These are phyloP conservation scores for Gadus macrocephalus DNA, from an alignment of 2,113 vertebrate genomes.

Conservation along the genomic window DNA sequence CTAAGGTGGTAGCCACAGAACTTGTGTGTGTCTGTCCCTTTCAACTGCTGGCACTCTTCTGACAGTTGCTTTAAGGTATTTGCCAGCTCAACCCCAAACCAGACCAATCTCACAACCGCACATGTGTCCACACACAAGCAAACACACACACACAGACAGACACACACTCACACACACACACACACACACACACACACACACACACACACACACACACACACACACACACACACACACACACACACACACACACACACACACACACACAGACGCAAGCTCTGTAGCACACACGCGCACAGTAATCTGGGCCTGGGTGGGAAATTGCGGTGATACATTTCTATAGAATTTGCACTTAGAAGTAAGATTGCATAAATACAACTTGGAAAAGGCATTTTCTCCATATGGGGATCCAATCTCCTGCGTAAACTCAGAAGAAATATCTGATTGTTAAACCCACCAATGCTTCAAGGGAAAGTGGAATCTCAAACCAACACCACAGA, in stretches of 20 bases:
- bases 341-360: slow-evolving; percentile 67
- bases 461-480: slow-evolving; percentile 55
- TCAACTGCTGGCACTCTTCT: slow-evolving; percentile 46
- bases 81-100: slow-evolving; percentile 41
- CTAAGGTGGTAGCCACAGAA: slow-evolving; percentile 20
- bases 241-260: slow-evolving; percentile 25
- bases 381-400: slow-evolving; percentile 67
- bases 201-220: slow-evolving; percentile 28
- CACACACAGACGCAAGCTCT: slow-evolving; percentile 30
- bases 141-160: slow-evolving; percentile 27
- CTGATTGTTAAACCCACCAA: slow-evolving; percentile 64
- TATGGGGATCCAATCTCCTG: slow-evolving; percentile 67
- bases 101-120: slow-evolving; percentile 30
- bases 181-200: slow-evolving; percentile 26
- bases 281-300: slow-evolving; percentile 40
- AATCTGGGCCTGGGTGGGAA: slow-evolving; percentile 60
- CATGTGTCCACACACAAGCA: slow-evolving; percentile 16
- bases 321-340: slow-evolving; percentile 66
- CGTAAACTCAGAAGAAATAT: slow-evolving; percentile 72
- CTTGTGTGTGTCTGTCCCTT: slow-evolving; percentile 48
- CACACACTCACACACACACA: slow-evolving; percentile 17
- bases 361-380: slow-evolving; percentile 72
- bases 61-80: slow-evolving; percentile 64
- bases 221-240: slow-evolving; percentile 34
- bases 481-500: slow-evolving; percentile 13